Conservation (phyloP, 2,113 vertebrate genomes). For the Prionailurus viverrinus region DNA sequence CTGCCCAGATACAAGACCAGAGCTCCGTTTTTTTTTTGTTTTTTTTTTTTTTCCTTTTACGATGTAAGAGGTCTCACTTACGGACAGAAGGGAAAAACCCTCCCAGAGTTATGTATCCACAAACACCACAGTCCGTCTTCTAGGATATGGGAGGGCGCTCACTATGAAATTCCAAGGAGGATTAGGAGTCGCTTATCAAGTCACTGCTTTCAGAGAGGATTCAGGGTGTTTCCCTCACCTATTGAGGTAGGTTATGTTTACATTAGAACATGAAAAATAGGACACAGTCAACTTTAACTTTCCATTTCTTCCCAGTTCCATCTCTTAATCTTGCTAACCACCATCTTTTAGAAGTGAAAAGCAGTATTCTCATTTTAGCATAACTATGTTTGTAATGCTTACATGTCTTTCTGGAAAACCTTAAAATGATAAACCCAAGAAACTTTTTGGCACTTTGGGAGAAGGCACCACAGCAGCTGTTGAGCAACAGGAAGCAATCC, state of each 20-base stretch:
- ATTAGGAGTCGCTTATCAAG: background rate
- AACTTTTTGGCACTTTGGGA: background rate
- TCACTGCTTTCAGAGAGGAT: background rate
- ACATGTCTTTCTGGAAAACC: background rate
- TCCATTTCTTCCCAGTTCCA: conserved; percentile 20
- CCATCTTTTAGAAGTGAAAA: background rate
- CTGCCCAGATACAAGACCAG: background rate
- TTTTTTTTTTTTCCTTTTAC: background rate
- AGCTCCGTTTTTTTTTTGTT: background rate
- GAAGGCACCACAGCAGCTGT: background rate
- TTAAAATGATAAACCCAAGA: background rate
- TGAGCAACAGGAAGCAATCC: background rate
- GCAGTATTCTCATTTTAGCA: background rate
- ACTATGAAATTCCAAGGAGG: background rate
- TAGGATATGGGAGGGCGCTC: background rate
- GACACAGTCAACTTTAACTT: background rate
- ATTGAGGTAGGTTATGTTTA: background rate
- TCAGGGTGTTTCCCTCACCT: background rate
- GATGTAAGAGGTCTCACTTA: background rate
- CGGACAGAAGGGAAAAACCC: background rate
- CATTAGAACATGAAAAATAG: conserved; percentile 29
- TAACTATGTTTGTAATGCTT: background rate
- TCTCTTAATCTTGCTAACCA: conserved; percentile 22
- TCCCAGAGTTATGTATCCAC: background rate
- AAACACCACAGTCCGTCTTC: background rate